A percentile compares a stretch with the other conserved stretches of the same genome.
phyloP scores from a whole-genome alignment of 2,888 invertebrate genomes.

The Galeopsomyia nigrocyanea region DNA sequence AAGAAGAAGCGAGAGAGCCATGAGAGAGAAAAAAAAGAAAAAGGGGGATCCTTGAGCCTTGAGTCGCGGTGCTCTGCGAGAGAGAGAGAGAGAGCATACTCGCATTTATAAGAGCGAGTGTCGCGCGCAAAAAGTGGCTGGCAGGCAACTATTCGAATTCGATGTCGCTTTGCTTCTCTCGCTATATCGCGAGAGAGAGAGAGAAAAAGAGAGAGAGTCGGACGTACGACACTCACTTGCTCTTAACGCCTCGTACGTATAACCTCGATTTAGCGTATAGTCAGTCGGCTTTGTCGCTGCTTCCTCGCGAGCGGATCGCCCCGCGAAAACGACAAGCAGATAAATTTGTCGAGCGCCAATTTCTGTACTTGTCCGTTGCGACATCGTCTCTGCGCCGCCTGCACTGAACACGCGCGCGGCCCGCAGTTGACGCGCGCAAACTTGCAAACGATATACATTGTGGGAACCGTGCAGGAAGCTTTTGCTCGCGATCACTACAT shows the following conservation, averaged over 20 bases:
- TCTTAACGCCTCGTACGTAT: slow-evolving; percentile 25
- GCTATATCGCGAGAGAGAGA: slow-evolving; percentile 29
- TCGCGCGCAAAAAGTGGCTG: neutral
- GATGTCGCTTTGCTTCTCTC: slow-evolving; percentile 8
- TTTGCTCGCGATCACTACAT: slow-evolving; percentile 14
- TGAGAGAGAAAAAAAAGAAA: slow-evolving; percentile 20
- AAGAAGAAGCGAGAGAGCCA: neutral
- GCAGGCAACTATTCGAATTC: neutral
- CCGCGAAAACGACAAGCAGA: neutral
- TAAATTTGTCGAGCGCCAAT: slow-evolving; percentile 36
- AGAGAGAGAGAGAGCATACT: too few relatives aligned
- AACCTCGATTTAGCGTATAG: slow-evolving; percentile 40
- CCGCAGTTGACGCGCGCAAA: neutral
- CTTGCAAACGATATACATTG: slow-evolving; percentile 4
- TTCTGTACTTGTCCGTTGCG: slow-evolving; percentile 19
- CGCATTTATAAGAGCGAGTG: too few relatives aligned
- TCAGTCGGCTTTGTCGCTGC: neutral
- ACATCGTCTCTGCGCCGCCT: slow-evolving; percentile 4
- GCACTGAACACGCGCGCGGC: neutral
- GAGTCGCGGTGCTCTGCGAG: neutral
- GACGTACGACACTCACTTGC: slow-evolving; percentile 42
- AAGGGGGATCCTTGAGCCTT: neutral
- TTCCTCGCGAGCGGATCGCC: neutral
- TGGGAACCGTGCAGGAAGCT: slow-evolving; percentile 20
- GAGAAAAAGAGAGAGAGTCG: slow-evolving; percentile 33